Evolutionary conservation across 2,888 invertebrate genomes (phyloP).

Genomic region (Pilophorus perplexus): DNA sequence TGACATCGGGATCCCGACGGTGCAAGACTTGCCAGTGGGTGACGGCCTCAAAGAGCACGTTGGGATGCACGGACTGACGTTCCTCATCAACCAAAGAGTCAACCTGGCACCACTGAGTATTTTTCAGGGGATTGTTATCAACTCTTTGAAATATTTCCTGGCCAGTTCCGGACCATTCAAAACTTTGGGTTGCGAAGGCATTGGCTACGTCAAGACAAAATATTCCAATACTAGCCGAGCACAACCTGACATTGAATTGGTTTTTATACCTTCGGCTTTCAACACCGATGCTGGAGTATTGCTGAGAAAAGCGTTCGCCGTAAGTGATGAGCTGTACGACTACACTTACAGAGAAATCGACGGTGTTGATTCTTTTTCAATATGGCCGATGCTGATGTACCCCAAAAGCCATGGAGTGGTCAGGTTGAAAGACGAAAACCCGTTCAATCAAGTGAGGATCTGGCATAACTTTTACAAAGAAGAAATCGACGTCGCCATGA

Average conservation of each 20-base stretch:
- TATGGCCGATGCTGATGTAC: slow-evolving; percentile 49
- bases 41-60: slow-evolving; percentile 63
- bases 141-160: slow-evolving; percentile 41
- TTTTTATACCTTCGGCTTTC: slow-evolving; percentile 48
- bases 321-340: slow-evolving; percentile 50
- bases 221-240: slow-evolving; percentile 52
- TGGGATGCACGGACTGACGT: slow-evolving; percentile 48
- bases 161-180: slow-evolving; percentile 51
- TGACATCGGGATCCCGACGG: slow-evolving; percentile 57
- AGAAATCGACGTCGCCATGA: slow-evolving; percentile 45
- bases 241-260: slow-evolving; percentile 50
- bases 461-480: slow-evolving; percentile 47
- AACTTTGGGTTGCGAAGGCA: slow-evolving; percentile 54
- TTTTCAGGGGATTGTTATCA: slow-evolving; percentile 28
- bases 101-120: slow-evolving; percentile 39
- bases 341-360: slow-evolving; percentile 49
- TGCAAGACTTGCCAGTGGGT: slow-evolving; percentile 62
- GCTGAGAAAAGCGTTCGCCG: slow-evolving; percentile 48
- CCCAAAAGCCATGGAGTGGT: slow-evolving; percentile 49
- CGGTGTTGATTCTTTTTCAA: slow-evolving; percentile 49
- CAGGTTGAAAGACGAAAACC: slow-evolving; percentile 46
- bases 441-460: slow-evolving; percentile 47
- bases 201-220: slow-evolving; percentile 54
- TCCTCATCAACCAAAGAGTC: slow-evolving; percentile 48
- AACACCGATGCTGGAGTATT: slow-evolving; percentile 48